Conservation (phyloP, 2,888 invertebrate species). For the Drosophila crucigera region DNA sequence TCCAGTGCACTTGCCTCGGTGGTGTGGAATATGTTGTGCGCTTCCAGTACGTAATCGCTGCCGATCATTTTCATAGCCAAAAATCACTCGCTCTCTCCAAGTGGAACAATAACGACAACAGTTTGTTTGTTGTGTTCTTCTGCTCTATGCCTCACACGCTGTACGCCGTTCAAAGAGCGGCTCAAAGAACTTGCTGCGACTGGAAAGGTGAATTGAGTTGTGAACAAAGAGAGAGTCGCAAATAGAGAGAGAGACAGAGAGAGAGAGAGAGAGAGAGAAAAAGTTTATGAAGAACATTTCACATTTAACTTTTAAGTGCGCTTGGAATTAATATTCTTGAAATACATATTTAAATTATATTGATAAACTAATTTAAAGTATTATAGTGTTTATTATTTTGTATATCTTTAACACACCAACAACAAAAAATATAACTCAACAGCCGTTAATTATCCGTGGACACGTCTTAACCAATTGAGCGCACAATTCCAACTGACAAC, state of each 20-base stretch:
- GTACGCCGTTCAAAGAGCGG: conserved; percentile 59
- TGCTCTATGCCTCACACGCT: conserved; percentile 55
- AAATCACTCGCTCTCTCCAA: conserved; percentile 19
- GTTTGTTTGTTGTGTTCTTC: conserved; percentile 62
- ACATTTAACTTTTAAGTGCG: background rate
- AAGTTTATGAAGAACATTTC: background rate
- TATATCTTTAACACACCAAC: conserved; percentile 8
- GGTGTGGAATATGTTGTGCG: conserved; percentile 95
- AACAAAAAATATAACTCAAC: background rate
- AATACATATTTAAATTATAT: background rate
- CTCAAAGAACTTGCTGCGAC: conserved; percentile 46
- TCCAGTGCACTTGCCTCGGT: conserved; percentile 88
- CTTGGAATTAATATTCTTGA: no score
- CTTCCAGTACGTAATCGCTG: conserved; percentile 94
- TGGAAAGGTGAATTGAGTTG: conserved; percentile 38
- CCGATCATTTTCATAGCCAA: conserved; percentile 88
- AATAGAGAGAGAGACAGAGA: background rate
- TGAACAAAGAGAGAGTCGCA: conserved; percentile 9
- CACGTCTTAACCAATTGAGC: conserved; percentile 73
- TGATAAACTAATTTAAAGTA: background rate
- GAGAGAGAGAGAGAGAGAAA: background rate
- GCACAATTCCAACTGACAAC: conserved; percentile 71
- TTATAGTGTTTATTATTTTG: background rate
- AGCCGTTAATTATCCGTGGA: conserved; percentile 44
- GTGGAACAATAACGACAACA: conserved; percentile 7